phyloP scores from a whole-genome alignment of 2,888 invertebrate species.

The Isotomurus palustris region DNA sequence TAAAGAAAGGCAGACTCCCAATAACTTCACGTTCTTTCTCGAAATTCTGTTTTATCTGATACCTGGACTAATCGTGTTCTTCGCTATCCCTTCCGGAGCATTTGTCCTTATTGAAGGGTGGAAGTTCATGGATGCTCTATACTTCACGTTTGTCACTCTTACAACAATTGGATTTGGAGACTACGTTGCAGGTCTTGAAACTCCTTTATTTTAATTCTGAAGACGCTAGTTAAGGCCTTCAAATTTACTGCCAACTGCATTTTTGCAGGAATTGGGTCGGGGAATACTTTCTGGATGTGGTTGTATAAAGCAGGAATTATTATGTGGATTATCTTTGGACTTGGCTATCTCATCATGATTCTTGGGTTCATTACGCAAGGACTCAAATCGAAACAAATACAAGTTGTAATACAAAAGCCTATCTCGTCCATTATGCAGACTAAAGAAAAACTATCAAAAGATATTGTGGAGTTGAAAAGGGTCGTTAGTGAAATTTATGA shows the following conservation, averaged over 20 bases:
- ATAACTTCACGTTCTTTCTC: slow-evolving; percentile 65
- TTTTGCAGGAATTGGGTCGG: slow-evolving; percentile 44
- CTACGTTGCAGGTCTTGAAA: slow-evolving; percentile 81
- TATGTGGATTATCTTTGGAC: slow-evolving; percentile 84
- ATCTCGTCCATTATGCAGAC: slow-evolving; percentile 34
- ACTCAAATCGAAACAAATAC: slow-evolving; percentile 51
- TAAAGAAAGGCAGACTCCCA: slow-evolving; percentile 52
- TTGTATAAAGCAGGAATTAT: slow-evolving; percentile 77
- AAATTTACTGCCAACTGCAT: too few relatives aligned
- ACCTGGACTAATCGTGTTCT: slow-evolving; percentile 83
- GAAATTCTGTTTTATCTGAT: slow-evolving; percentile 78
- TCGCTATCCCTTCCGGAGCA: slow-evolving; percentile 76
- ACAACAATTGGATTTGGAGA: slow-evolving; percentile 82
- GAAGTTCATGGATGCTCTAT: slow-evolving; percentile 77
- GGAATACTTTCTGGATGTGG: slow-evolving; percentile 47
- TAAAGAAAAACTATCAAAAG: slow-evolving; percentile 60
- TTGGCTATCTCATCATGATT: slow-evolving; percentile 86
- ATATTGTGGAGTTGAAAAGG: slow-evolving; percentile 66
- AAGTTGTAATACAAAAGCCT: slow-evolving; percentile 42
- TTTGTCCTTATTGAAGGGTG: slow-evolving; percentile 81
- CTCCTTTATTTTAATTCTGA: too few relatives aligned
- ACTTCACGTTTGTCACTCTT: slow-evolving; percentile 54
- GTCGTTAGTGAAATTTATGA: slow-evolving; percentile 77
- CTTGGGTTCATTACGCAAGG: slow-evolving; percentile 77
- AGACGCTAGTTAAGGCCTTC: too few relatives aligned